Conservation (phyloP, 2,113 vertebrate genomes). For the Ancistrus triradiatus region DNA sequence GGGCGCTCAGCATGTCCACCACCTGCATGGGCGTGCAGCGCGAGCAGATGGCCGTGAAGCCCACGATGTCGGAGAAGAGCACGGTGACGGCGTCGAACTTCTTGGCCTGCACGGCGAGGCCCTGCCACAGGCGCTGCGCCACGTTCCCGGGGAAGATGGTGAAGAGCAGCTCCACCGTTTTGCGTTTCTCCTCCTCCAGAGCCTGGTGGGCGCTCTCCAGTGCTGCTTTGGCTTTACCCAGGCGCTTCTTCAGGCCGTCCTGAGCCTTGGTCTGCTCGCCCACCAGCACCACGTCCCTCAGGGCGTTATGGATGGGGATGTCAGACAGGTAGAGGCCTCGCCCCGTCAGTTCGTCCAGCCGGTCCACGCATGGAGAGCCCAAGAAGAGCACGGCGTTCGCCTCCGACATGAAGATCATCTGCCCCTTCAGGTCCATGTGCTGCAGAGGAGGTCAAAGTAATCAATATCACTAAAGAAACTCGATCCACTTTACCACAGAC, state of each 20-base stretch:
- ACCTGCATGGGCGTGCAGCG: conserved; percentile 94
- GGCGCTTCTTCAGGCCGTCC: conserved; percentile 91
- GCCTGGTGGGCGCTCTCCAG: conserved; percentile 90
- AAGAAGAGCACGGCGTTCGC: conserved; percentile 87
- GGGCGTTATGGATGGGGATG: conserved; percentile 93
- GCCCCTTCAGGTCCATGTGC: conserved; percentile 97
- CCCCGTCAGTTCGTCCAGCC: conserved; percentile 92
- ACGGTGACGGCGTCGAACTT: conserved; percentile 91
- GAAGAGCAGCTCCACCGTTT: conserved; percentile 91
- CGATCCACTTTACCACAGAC: too few species aligned
- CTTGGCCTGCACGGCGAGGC: conserved; percentile 89
- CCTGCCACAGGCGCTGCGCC: conserved; percentile 95
- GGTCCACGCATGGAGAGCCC: conserved; percentile 94
- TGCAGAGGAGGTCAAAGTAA: conserved; percentile 45
- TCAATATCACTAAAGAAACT: too few species aligned
- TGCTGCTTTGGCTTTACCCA: conserved; percentile 93
- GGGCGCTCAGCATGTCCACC: conserved; percentile 94
- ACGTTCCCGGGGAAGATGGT: conserved; percentile 93
- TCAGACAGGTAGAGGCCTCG: conserved; percentile 92
- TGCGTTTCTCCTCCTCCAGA: conserved; percentile 95
- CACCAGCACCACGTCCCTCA: conserved; percentile 93
- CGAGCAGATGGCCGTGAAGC: conserved; percentile 94
- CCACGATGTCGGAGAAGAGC: conserved; percentile 97
- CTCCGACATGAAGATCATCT: conserved; percentile 97
- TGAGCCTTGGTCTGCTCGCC: conserved; percentile 95